Evolutionary conservation across 2,113 vertebrate genomes (phyloP).

Genomic region (Tretioscincus oriximinensis): DNA sequence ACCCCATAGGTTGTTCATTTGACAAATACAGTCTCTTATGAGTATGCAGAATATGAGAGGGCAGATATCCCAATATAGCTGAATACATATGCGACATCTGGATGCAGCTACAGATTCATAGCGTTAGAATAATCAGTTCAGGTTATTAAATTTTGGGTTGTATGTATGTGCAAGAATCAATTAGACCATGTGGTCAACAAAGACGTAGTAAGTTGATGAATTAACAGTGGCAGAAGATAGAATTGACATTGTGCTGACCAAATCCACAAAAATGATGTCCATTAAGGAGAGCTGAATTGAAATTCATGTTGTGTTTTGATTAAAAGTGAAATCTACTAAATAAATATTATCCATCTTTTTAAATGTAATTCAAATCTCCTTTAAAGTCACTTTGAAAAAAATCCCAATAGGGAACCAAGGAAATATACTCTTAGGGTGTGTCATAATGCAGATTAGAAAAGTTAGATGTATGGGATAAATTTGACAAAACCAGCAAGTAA

Average conservation of each 20-base stretch:
- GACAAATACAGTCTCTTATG: too few relatives aligned
- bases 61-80: too few relatives aligned
- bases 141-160: too few relatives aligned
- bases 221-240: neutral
- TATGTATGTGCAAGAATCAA: neutral
- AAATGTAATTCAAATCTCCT: conserved; percentile 24
- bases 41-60: too few relatives aligned
- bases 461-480: neutral
- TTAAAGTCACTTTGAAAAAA: conserved; percentile 46
- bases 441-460: conserved; percentile 52
- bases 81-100: too few relatives aligned
- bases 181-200: neutral
- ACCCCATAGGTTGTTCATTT: too few relatives aligned
- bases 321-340: neutral
- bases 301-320: neutral
- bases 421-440: conserved; percentile 38
- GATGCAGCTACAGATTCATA: too few relatives aligned
- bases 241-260: neutral
- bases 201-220: neutral
- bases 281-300: neutral
- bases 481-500: conserved; percentile 26
- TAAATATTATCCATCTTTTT: conserved; percentile 1
- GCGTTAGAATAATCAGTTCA: too few relatives aligned
- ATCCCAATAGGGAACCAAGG: conserved; percentile 44
- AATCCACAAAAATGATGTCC: neutral